Percentiles rank a stretch among this genome's conserved stretches.
These are phyloP conservation scores for Thaleichthys pacificus DNA, from an alignment of 2,797 vertebrate genomes.

Conservation along the genomic window DNA sequence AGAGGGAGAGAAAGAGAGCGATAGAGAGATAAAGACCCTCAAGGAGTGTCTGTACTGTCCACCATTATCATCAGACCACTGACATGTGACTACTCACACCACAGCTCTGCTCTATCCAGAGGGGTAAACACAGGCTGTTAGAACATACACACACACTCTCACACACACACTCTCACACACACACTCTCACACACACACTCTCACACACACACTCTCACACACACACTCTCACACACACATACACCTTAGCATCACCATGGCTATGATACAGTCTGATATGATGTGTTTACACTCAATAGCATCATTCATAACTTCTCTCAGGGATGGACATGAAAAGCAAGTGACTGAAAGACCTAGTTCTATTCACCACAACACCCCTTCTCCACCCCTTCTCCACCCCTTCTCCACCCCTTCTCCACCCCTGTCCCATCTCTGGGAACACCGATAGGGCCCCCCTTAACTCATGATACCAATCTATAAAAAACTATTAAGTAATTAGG, in stretches of 20 bases:
- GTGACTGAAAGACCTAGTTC: too few relatives aligned
- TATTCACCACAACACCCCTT: neutral
- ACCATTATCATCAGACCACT: conserved; percentile 56
- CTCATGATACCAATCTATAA: conserved; percentile 1
- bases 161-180: conserved; percentile 32
- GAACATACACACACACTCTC: conserved; percentile 19
- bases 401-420: conserved; percentile 13
- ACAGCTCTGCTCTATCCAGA: conserved; percentile 55
- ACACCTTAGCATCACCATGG: conserved; percentile 38
- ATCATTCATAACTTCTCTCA: conserved; percentile 59
- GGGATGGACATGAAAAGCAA: conserved; percentile 35
- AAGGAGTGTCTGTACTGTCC: conserved; percentile 30
- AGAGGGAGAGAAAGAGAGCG: conserved; percentile 3
- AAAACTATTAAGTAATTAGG: conserved; percentile 13
- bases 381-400: conserved; percentile 14
- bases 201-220: conserved; percentile 15
- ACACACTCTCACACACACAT: conserved; percentile 13
- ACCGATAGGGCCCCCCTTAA: neutral
- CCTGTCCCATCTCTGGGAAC: conserved; percentile 17
- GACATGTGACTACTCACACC: conserved; percentile 66
- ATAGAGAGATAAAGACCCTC: conserved; percentile 8
- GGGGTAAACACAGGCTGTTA: conserved; percentile 65
- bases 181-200: conserved; percentile 33
- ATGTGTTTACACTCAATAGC: conserved; percentile 61
- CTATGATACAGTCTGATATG: conserved; percentile 50